These are phyloP conservation scores for Actinia tenebrosa DNA, from an alignment of 64 coral and sea anemone genomes.

Conservation along the genomic window DNA sequence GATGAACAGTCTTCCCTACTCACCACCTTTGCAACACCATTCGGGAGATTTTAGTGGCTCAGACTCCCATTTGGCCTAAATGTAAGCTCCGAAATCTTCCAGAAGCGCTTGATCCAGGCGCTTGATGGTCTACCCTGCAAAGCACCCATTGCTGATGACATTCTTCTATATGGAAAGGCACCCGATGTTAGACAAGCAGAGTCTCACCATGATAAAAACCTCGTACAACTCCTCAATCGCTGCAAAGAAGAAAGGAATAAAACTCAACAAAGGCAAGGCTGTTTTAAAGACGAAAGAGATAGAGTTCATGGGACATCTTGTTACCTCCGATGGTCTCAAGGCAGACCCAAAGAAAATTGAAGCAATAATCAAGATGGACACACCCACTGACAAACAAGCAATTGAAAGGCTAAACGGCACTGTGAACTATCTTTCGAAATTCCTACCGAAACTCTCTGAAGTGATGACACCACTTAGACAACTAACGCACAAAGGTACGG, in stretches of 20 bases:
- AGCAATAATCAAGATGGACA: background rate
- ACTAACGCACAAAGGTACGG: background rate
- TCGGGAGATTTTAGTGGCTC: too few relatives aligned
- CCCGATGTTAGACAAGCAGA: background rate
- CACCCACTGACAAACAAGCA: background rate
- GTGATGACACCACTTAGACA: background rate
- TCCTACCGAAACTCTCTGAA: background rate
- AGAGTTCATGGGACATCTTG: conserved; percentile 1
- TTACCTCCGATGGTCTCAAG: background rate
- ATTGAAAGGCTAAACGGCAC: background rate
- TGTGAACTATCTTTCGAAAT: conserved; percentile 1
- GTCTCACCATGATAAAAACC: background rate
- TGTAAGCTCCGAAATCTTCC: too few relatives aligned
- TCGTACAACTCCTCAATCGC: background rate
- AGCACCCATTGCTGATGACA: background rate
- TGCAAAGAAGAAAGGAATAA: background rate
- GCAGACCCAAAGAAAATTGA: conserved; percentile 8
- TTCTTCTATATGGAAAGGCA: background rate
- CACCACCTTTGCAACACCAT: too few relatives aligned
- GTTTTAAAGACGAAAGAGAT: background rate
- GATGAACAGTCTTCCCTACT: too few relatives aligned
- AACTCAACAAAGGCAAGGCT: background rate
- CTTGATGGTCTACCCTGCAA: too few relatives aligned
- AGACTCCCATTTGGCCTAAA: too few relatives aligned
- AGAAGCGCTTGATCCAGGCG: too few relatives aligned